Percentiles rank a stretch among this genome's conserved stretches.
Evolutionary conservation across 2,113 vertebrate species (phyloP).

Genomic region (Bubo scandiacus): DNA sequence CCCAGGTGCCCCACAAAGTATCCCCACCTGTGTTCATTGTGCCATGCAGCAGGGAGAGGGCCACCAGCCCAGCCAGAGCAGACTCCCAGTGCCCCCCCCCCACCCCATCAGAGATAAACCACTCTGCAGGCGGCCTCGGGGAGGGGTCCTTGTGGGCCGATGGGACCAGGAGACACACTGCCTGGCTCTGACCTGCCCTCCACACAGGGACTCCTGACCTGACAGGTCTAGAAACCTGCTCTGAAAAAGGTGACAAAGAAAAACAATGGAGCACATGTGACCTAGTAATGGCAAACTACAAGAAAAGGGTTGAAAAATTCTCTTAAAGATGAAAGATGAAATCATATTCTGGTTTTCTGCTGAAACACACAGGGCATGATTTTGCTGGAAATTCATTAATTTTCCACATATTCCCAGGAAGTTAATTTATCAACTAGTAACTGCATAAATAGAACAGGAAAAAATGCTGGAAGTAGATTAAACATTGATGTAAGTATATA

Average conservation of each 20-base stretch:
- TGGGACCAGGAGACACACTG: neutral
- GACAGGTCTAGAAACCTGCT: neutral
- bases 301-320: neutral
- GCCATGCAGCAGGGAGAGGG: neutral
- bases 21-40: too few species aligned
- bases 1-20: neutral
- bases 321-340: neutral
- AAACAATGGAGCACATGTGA: neutral
- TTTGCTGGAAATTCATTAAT: constrained; percentile 61
- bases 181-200: neutral
- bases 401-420: constrained; percentile 35
- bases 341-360: neutral
- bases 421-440: constrained; percentile 71
- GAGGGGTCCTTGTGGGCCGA: neutral
- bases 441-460: constrained; percentile 71
- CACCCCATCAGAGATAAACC: fast-evolving
- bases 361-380: neutral
- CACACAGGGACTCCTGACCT: neutral
- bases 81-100: neutral
- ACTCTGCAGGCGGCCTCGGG: fast-evolving
- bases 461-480: constrained; percentile 73
- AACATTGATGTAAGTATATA: constrained; percentile 70
- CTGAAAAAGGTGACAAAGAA: neutral
- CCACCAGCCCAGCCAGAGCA: neutral
- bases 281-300: neutral